Percentiles rank a stretch among this genome's conserved stretches.
phyloP scores from a whole-genome alignment of 2,797 vertebrate genomes.

The Gymnothorax javanicus region DNA sequence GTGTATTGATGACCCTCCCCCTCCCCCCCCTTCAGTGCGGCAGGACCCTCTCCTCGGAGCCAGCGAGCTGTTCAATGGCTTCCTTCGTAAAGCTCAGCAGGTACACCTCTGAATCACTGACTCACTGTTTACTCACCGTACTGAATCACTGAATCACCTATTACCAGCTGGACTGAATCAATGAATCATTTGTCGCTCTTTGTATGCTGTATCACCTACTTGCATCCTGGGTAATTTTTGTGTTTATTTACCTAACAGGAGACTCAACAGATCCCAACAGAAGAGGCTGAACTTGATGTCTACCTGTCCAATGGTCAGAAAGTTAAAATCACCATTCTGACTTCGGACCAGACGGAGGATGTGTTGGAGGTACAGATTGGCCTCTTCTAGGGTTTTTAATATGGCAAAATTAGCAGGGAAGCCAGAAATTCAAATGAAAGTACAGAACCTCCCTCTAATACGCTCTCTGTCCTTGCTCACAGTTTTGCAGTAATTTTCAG shows the following conservation, averaged over 20 bases:
- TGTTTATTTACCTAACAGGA: slow-evolving; percentile 72
- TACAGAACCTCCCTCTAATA: no score
- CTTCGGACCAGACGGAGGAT: slow-evolving; percentile 95
- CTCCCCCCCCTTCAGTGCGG: slow-evolving; percentile 73
- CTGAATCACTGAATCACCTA: not conserved
- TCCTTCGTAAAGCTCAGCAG: slow-evolving; percentile 96
- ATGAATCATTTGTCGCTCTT: not conserved
- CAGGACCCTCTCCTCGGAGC: slow-evolving; percentile 90
- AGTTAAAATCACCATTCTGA: slow-evolving; percentile 87
- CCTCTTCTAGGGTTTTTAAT: not conserved
- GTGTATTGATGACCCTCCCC: not conserved
- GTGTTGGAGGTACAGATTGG: slow-evolving; percentile 84
- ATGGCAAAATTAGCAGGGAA: not conserved
- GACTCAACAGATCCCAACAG: slow-evolving; percentile 96
- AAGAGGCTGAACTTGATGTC: slow-evolving; percentile 91
- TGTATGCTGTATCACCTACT: not conserved
- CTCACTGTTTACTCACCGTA: not conserved
- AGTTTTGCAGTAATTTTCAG: no score
- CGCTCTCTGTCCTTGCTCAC: no score
- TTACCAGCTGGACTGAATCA: not conserved
- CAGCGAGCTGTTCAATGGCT: slow-evolving; percentile 95
- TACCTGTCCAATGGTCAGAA: slow-evolving; percentile 93
- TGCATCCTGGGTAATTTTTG: not conserved
- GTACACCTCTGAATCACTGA: slow-evolving; percentile 63
- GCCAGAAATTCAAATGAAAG: no score